Evolutionary conservation across 2,888 invertebrate species (phyloP), one percentile per base, ranked within the genome.

Genomic region (Metopia argyrocephala): DNA sequence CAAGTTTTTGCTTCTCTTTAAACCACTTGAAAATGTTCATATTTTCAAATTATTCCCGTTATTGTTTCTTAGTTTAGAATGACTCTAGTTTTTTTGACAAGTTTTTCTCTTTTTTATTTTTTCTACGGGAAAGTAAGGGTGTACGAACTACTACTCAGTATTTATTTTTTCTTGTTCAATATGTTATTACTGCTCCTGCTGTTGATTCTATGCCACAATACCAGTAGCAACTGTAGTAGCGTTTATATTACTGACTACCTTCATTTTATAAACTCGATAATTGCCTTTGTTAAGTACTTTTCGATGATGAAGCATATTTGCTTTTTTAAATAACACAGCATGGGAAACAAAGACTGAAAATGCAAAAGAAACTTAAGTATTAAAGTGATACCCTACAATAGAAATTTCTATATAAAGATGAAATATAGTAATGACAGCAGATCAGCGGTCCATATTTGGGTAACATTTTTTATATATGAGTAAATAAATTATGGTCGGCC

Each of bases 211-310:
- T 6, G 9, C 5, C 5, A 31, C 5, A 31, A 31, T 31, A 9
- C 5, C 31, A 31, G 9, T n/a, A n/a, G n/a, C n/a, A n/a, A n/a
- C n/a, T n/a, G n/a, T n/a, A n/a, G n/a, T n/a, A n/a, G n/a, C n/a
- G n/a, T n/a, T n/a, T n/a, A 23, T 31, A n/a, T 45, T 23, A 62
- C 52, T 84, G 83, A 38, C 84, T 84, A 85, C 84, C 84, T 83
- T 83, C 69, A 65, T 38, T 80, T 86, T 85, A 86, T 84, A 85
- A 85, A 84, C 84, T 86, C 84, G 84, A 86, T 86, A 86, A 86
- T 85, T 86, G 85, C 85, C 85, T 85, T 84, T 84, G 84, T 85
- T 85, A 85, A 85, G 86, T 86, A 85, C 84, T 86, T 85, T 84
- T 85, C 82, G 84, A 85, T 85, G 85, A 85, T 84, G 84, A 82